Conservation (phyloP, 1,140 invertebrate genomes). For the Drosophila teissieri region DNA sequence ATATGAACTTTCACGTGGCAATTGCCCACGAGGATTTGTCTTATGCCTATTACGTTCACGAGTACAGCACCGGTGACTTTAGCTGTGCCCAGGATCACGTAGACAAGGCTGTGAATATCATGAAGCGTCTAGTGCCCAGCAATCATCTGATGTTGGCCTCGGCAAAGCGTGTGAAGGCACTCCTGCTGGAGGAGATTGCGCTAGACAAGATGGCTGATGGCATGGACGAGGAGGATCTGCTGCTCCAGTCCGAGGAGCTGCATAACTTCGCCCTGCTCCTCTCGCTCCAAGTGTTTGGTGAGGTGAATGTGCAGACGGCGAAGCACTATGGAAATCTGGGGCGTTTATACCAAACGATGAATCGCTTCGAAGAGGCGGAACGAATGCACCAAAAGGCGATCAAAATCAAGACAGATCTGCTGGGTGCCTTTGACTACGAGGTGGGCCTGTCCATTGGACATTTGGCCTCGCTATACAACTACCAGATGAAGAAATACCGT, state of each 20-base stretch:
- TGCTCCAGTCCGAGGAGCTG: constrained; percentile 91
- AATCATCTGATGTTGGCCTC: constrained; percentile 94
- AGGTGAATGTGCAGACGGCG: constrained; percentile 96
- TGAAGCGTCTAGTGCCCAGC: constrained; percentile 90
- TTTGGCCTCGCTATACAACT: constrained; percentile 96
- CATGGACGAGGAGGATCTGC: constrained; percentile 85
- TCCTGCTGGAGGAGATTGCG: constrained; percentile 97
- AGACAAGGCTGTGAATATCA: constrained; percentile 92
- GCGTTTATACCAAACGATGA: constrained; percentile 95
- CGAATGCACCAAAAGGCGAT: constrained; percentile 96
- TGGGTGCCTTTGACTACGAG: constrained; percentile 95
- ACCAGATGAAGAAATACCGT: constrained; percentile 94
- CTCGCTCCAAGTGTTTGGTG: constrained; percentile 92
- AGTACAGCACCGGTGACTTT: constrained; percentile 95
- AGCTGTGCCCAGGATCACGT: constrained; percentile 91
- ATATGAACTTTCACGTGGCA: constrained; percentile 93
- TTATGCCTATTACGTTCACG: constrained; percentile 95
- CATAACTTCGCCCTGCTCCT: constrained; percentile 92
- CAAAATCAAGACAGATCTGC: constrained; percentile 93
- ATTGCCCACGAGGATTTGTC: constrained; percentile 95
- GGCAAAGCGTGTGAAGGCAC: constrained; percentile 94
- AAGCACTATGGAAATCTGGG: constrained; percentile 98
- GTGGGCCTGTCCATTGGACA: constrained; percentile 96
- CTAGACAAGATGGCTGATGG: constrained; percentile 88
- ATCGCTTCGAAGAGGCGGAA: constrained; percentile 93